A percentile compares a stretch with the other conserved stretches of the same genome.
phyloP scores from a whole-genome alignment of 2,113 vertebrate genomes.

The Trogon surrucura region DNA sequence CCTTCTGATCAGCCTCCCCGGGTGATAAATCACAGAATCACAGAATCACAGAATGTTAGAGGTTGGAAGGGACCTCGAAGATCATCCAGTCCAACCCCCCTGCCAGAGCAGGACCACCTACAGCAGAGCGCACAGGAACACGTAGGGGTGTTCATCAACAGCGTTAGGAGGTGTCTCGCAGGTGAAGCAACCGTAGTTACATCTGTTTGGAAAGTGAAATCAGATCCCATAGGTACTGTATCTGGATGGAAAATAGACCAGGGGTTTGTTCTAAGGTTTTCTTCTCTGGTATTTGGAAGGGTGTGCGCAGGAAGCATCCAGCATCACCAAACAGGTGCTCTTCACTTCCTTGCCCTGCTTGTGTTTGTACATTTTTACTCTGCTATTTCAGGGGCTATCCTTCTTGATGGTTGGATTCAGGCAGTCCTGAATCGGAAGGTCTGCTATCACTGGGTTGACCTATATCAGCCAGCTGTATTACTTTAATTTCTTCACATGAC shows the following conservation, averaged over 20 bases:
- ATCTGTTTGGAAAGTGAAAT: conserved; percentile 56
- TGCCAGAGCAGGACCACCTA: too few relatives aligned
- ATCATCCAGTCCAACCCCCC: too few relatives aligned
- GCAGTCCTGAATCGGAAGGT: not conserved
- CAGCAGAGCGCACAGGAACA: too few relatives aligned
- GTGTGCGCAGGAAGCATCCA: not conserved
- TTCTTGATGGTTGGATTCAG: conserved; percentile 46
- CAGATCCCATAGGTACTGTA: conserved; percentile 19
- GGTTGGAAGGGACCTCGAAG: too few relatives aligned
- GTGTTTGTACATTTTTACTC: not conserved
- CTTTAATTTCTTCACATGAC: conserved; percentile 71
- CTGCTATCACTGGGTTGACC: conserved; percentile 2
- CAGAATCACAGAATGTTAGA: too few relatives aligned
- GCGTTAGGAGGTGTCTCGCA: not conserved
- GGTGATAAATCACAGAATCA: conserved; percentile 49
- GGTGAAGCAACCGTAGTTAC: conserved; percentile 44
- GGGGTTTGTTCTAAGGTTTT: conserved; percentile 3
- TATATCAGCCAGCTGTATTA: conserved; percentile 34
- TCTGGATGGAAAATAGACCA: conserved; percentile 26
- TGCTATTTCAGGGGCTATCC: not conserved
- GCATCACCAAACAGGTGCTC: not conserved
- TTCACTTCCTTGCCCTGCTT: not conserved
- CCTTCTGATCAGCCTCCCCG: not conserved
- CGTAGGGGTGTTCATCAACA: conserved; percentile 30
- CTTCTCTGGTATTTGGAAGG: not conserved